phyloP scores from a whole-genome alignment of 2,797 vertebrate genomes.

The Meda fulgida region DNA sequence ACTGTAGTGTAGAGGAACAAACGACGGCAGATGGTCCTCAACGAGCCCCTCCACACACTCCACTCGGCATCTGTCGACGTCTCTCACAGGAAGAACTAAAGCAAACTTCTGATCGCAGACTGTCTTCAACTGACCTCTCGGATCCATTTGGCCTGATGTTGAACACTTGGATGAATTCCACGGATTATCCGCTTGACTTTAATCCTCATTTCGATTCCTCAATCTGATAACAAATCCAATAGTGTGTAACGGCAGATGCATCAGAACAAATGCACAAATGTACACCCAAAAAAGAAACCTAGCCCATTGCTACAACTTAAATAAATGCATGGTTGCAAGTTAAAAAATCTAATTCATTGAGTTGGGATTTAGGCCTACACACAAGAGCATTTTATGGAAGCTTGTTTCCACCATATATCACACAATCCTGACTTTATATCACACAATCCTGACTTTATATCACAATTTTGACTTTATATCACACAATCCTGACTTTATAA shows the following conservation, averaged over 20 bases:
- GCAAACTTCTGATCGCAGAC: neutral
- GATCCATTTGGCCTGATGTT: neutral
- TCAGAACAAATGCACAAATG: neutral
- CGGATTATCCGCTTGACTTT: neutral
- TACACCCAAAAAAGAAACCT: neutral
- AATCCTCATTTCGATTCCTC: neutral
- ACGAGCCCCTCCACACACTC: constrained; percentile 52
- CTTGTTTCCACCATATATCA: no score
- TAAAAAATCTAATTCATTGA: neutral
- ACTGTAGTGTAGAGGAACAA: constrained; percentile 47
- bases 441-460: no score
- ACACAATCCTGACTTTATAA: no score
- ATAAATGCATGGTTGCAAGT: neutral
- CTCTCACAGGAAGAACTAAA: constrained; percentile 38
- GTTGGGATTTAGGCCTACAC: no score
- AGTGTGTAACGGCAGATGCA: neutral
- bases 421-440: no score
- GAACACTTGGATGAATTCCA: neutral
- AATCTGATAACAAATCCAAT: neutral
- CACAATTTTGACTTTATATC: no score
- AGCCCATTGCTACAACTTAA: neutral
- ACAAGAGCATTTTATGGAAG: no score
- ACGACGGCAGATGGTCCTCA: constrained; percentile 56
- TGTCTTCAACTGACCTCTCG: neutral
- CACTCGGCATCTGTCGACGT: constrained; percentile 49